phyloP scores from a whole-genome alignment of 1,140 invertebrate genomes.

The Drosophila erecta region DNA sequence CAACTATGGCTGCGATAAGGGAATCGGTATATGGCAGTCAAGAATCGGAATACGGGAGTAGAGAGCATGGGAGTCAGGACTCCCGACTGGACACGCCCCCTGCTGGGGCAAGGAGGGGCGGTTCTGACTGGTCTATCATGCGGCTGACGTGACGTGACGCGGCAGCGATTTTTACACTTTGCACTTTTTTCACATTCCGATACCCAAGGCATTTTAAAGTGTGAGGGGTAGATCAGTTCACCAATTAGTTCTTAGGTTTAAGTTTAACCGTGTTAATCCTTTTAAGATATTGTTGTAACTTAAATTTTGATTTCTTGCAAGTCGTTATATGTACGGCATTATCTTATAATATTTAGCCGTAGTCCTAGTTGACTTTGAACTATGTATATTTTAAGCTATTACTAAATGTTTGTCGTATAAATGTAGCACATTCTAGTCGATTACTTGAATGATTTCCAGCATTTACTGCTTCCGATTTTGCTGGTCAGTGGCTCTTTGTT shows the following conservation, averaged over 20 bases:
- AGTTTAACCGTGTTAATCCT: too few relatives aligned
- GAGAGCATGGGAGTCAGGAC: not conserved
- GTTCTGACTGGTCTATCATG: conserved; percentile 67
- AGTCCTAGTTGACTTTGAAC: too few relatives aligned
- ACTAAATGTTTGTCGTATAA: fast-evolving
- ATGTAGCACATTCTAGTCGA: not conserved
- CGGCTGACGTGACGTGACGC: conserved; percentile 72
- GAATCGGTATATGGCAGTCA: conserved; percentile 23
- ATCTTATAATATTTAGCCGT: too few relatives aligned
- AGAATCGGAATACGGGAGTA: not conserved
- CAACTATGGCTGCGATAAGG: conserved; percentile 57
- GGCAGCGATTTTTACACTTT: conserved; percentile 78
- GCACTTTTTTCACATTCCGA: conserved; percentile 53
- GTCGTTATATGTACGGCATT: too few relatives aligned
- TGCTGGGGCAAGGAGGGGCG: conserved; percentile 9
- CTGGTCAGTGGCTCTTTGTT: conserved; percentile 31
- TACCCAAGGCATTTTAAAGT: conserved; percentile 29
- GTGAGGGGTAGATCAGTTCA: not conserved
- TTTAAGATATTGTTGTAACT: too few relatives aligned
- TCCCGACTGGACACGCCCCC: conserved; percentile 44
- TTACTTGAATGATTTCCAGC: not conserved
- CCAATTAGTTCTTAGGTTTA: not conserved
- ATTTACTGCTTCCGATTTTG: conserved; percentile 16
- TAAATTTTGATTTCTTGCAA: too few relatives aligned
- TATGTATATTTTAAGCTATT: too few relatives aligned